A percentile compares a stretch with the other conserved stretches of the same genome.
phyloP scores from a whole-genome alignment of 2,113 vertebrate species.

The Eulemur macaco region DNA sequence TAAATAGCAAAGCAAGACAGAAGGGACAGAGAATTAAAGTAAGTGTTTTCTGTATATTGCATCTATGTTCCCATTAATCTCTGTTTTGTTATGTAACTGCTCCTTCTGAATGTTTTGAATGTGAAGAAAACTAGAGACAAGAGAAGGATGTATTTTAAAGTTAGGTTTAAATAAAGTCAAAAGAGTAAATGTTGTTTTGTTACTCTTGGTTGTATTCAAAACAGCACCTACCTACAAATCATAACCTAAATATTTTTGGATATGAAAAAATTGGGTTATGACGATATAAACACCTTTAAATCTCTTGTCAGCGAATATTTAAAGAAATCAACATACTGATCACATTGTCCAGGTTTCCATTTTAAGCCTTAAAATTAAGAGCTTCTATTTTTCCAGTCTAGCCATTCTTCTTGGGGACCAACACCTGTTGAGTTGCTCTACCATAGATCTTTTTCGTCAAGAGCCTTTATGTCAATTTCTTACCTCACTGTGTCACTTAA shows the following conservation, averaged over 20 bases:
- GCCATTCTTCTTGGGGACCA: background rate
- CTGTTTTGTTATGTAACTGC: constrained; percentile 73
- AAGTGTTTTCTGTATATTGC: constrained; percentile 80
- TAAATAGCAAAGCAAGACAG: constrained; percentile 84
- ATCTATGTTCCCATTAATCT: constrained; percentile 81
- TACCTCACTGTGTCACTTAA: background rate
- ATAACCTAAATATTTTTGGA: background rate
- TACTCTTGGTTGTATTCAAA: constrained; percentile 21
- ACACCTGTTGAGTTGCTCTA: background rate
- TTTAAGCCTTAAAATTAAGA: background rate
- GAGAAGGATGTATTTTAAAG: constrained; percentile 48
- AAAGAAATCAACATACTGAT: constrained; percentile 21
- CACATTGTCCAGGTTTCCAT: background rate
- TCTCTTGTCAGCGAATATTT: background rate
- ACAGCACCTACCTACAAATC: background rate
- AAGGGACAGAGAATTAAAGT: constrained; percentile 83
- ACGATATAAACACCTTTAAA: background rate
- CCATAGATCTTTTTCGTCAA: background rate
- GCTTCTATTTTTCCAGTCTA: background rate
- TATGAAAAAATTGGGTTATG: background rate
- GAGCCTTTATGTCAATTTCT: background rate
- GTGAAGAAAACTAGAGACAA: constrained; percentile 57
- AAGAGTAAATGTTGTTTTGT: constrained; percentile 23
- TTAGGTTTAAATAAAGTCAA: constrained; percentile 51
- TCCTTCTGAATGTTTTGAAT: constrained; percentile 65